Evolutionary conservation across 2,113 vertebrate genomes (phyloP).

Genomic region (Gallinago media): DNA sequence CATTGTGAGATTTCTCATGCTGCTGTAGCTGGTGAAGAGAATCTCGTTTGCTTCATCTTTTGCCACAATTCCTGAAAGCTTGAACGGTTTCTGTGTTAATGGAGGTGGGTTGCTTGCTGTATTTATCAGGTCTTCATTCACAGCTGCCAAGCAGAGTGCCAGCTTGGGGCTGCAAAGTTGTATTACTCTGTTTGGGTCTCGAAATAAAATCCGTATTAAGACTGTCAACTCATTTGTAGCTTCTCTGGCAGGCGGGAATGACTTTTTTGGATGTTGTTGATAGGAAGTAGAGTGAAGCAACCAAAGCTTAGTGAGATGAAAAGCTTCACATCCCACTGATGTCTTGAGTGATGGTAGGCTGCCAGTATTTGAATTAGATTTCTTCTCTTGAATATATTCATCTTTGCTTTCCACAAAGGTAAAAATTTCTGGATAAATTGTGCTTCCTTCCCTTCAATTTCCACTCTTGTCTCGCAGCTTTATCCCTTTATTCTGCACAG

Average conservation of each 20-base stretch:
- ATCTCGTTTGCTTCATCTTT: background rate
- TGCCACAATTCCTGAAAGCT: background rate
- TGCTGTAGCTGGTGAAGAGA: background rate
- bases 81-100: background rate
- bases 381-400: background rate
- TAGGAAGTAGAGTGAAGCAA: background rate
- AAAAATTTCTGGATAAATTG: background rate
- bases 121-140: background rate
- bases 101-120: background rate
- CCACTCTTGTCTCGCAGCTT: background rate
- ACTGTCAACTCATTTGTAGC: slow-evolving; percentile 11
- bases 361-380: background rate
- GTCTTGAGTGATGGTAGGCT: background rate
- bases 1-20: background rate
- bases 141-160: background rate
- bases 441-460: background rate
- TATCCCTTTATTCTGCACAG: background rate
- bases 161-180: background rate
- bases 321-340: background rate
- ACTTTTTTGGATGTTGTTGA: background rate
- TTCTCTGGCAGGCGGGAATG: background rate
- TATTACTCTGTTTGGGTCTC: background rate
- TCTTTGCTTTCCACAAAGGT: background rate
- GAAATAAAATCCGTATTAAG: background rate
- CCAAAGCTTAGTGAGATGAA: background rate